These are phyloP conservation scores for Spheniscus humboldti DNA, from an alignment of 2,797 vertebrate genomes.

Conservation along the genomic window DNA sequence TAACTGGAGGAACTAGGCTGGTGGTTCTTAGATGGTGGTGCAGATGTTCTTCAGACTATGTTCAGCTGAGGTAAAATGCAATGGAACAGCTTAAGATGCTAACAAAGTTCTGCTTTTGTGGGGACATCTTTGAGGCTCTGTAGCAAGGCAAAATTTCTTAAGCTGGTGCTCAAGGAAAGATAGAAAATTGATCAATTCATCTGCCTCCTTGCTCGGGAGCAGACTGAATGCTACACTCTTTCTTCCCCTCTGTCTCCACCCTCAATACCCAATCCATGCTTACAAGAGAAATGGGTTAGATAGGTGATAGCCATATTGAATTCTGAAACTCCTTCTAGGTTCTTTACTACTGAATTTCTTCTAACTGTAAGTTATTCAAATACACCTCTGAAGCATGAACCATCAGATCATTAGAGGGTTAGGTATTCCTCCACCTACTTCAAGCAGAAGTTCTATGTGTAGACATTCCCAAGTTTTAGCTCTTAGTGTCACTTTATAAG, in stretches of 20 bases:
- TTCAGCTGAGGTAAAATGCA: neutral
- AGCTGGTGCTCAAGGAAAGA: neutral
- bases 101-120: neutral
- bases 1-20: neutral
- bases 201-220: neutral
- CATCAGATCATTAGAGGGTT: neutral
- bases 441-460: neutral
- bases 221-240: neutral
- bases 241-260: neutral
- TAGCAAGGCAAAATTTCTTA: neutral
- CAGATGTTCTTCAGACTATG: neutral
- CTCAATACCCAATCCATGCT: neutral
- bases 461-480: neutral
- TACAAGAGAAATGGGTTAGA: neutral
- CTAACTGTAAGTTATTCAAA: neutral
- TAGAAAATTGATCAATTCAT: neutral
- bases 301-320: no score
- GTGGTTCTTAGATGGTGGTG: neutral
- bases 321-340: neutral
- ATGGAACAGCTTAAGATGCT: neutral
- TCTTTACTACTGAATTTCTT: neutral
- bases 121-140: neutral
- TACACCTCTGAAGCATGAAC: neutral
- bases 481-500: neutral
- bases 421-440: neutral